A percentile compares a stretch with the other conserved stretches of the same genome.
phyloP scores from a whole-genome alignment of 2,797 vertebrate species.

The Poeciliopsis presidionis region DNA sequence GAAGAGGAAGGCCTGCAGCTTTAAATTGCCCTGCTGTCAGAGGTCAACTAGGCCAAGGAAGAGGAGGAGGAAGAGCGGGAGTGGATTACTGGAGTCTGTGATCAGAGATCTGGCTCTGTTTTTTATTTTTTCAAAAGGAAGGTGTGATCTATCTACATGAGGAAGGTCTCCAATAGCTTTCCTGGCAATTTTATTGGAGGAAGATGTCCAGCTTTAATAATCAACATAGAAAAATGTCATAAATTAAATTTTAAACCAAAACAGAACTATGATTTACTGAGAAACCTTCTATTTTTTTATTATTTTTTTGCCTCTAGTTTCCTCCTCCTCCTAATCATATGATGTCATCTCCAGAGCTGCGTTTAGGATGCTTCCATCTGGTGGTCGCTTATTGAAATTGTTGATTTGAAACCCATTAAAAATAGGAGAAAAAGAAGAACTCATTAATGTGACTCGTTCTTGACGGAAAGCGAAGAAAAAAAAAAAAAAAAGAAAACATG shows the following conservation, averaged over 20 bases:
- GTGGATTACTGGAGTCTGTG: conserved; percentile 59
- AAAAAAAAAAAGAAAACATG: background rate
- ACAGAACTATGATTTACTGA: background rate
- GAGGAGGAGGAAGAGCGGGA: conserved; percentile 54
- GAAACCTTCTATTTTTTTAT: background rate
- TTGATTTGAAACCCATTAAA: background rate
- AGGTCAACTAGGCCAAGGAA: conserved; percentile 61
- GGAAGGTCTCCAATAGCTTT: conserved; percentile 5
- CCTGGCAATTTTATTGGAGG: conserved; percentile 10
- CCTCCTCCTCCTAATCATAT: conserved; percentile 45
- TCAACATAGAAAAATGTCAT: background rate
- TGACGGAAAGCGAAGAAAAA: background rate
- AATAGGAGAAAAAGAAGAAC: background rate
- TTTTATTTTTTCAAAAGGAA: background rate
- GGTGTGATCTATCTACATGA: conserved; percentile 5
- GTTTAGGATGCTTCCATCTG: conserved; percentile 78
- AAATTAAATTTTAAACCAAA: background rate
- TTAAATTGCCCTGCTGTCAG: conserved; percentile 65
- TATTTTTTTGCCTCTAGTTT: background rate
- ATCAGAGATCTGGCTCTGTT: conserved; percentile 22
- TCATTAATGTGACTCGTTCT: conserved; percentile 6
- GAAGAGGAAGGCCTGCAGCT: conserved; percentile 52
- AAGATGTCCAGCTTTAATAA: background rate
- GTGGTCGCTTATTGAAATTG: conserved; percentile 60
- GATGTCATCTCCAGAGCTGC: conserved; percentile 58